phyloP scores from a whole-genome alignment of 1,140 invertebrate genomes.

The Melitaea cinxia region DNA sequence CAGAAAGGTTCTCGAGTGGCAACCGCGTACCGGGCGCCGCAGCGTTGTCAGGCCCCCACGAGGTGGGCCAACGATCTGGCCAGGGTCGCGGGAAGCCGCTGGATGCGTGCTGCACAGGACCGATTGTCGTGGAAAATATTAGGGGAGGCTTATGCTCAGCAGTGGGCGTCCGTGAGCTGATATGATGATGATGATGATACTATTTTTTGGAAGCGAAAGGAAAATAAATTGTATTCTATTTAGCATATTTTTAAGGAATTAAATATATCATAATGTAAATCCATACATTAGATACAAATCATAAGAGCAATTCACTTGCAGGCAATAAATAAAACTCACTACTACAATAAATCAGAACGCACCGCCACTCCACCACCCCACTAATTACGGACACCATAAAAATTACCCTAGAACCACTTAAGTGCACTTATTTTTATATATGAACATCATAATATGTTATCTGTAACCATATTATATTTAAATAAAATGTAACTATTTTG shows the following conservation, averaged over 20 bases:
- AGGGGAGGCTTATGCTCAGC: no score
- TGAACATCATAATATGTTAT: background rate
- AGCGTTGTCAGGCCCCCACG: no score
- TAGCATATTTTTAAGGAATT: background rate
- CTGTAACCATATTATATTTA: background rate
- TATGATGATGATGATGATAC: no score
- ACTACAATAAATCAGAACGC: slow-evolving; percentile 44
- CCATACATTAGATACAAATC: slow-evolving; percentile 35
- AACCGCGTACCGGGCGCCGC: no score
- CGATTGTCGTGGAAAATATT: no score
- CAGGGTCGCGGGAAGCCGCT: no score
- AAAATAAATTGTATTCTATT: no score
- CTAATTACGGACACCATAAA: slow-evolving; percentile 47
- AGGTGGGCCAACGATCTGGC: no score
- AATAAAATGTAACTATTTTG: background rate
- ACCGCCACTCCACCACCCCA: slow-evolving; percentile 38
- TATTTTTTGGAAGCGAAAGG: no score
- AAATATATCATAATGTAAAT: slow-evolving; percentile 4
- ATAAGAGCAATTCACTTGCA: slow-evolving; percentile 46
- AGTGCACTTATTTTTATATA: slow-evolving; percentile 15
- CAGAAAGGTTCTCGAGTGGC: no score
- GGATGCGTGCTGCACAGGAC: no score
- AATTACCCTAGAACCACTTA: slow-evolving; percentile 33
- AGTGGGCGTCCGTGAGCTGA: no score
- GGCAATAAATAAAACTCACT: slow-evolving; percentile 45